A percentile compares a stretch with the other conserved stretches of the same genome.
phyloP scores from a whole-genome alignment of 2,888 invertebrate genomes.

The Beris chalybata region DNA sequence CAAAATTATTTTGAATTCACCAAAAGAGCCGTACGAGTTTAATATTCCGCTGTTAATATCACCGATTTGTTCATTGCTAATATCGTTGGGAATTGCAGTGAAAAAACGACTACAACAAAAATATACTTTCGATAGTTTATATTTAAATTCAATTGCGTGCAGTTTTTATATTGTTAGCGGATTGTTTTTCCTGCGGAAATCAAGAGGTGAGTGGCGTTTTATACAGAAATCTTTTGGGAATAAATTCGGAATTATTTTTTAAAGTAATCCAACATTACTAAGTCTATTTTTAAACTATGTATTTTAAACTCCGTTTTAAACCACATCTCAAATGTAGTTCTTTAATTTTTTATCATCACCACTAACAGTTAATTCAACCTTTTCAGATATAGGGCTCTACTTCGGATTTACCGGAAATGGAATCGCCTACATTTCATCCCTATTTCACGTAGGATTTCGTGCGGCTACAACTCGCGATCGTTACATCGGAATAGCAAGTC shows the following conservation, averaged over 20 bases:
- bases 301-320: too few relatives aligned
- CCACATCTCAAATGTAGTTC: too few relatives aligned
- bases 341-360: too few relatives aligned
- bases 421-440: conserved; percentile 24
- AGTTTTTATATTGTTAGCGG: conserved; percentile 26
- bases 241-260: too few relatives aligned
- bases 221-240: too few relatives aligned
- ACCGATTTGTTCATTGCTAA: conserved; percentile 12
- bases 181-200: conserved; percentile 24
- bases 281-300: too few relatives aligned
- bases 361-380: neutral
- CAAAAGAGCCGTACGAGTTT: conserved; percentile 5
- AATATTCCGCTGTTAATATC: conserved; percentile 10
- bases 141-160: conserved; percentile 18
- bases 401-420: conserved; percentile 25
- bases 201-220: conserved; percentile 9
- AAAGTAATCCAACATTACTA: too few relatives aligned
- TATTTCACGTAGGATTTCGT: conserved; percentile 17
- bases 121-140: conserved; percentile 26
- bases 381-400: conserved; percentile 17
- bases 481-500: conserved; percentile 12
- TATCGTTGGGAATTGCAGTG: conserved; percentile 12
- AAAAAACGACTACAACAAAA: conserved; percentile 21
- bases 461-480: conserved; percentile 16
- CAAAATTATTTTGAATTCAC: too few relatives aligned